Evolutionary conservation across 2,888 invertebrate species (phyloP).

Genomic region (Ectropis crepuscularia): DNA sequence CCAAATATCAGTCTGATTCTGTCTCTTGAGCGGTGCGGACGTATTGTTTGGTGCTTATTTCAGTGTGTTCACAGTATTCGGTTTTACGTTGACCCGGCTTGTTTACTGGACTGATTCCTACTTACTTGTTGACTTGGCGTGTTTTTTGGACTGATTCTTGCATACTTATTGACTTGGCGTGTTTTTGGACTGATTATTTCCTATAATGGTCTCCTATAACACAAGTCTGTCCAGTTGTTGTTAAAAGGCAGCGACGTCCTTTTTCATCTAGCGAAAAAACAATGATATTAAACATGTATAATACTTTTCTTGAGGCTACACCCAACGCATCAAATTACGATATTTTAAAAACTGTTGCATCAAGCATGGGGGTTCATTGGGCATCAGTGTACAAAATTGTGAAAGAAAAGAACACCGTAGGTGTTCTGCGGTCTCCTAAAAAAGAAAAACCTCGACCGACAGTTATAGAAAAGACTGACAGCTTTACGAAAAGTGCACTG

Average conservation of each 20-base stretch:
- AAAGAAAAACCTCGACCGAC: conserved; percentile 7
- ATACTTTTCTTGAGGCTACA: neutral
- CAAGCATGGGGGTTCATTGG: neutral
- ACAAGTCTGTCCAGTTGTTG: too few species aligned
- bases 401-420: conserved; percentile 2
- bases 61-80: too few species aligned
- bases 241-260: too few species aligned
- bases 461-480: conserved; percentile 9
- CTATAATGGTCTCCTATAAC: too few species aligned
- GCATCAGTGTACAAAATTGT: conserved; percentile 6
- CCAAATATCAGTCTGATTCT: too few species aligned
- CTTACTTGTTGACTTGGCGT: neutral
- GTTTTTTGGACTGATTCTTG: neutral
- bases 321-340: too few species aligned
- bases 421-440: conserved; percentile 1
- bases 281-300: neutral
- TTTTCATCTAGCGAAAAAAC: too few species aligned
- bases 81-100: neutral
- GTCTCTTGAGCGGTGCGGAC: too few species aligned
- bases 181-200: neutral
- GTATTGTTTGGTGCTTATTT: too few species aligned
- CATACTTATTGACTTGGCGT: neutral
- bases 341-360: too few species aligned
- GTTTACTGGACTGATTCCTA: neutral
- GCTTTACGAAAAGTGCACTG: conserved; percentile 9